Base-by-base conservation (phyloP, 2,113 vertebrate genomes). In the Pseudois nayaur region DNA sequence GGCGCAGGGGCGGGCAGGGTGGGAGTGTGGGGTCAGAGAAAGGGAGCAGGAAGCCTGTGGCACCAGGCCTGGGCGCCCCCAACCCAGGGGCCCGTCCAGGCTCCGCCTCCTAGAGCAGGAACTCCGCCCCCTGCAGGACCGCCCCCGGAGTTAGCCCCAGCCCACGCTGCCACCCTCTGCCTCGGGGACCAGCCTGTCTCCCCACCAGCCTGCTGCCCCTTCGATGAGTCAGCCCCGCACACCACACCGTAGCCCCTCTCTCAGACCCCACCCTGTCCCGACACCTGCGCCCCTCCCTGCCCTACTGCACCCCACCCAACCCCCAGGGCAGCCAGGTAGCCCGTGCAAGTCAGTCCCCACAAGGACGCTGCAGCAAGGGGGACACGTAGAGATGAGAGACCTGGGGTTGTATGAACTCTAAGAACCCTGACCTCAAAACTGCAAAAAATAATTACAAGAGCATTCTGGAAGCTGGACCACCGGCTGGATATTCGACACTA, bases 201-300 rank as follows among this genome's bases (percentile, higher is more conserved):
- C 23, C 23, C 23, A 14, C 5, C 12, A 6, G 3, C 74, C 23
- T 27, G 74, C 36, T 27, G 40, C 5, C n/a, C 40, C 40, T 45
- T 15, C 1, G 0, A 45, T 45, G 48, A 48, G 23, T 25, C 40
- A 43, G 19, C 15, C 27, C 15, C 29, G 15, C 27, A 31, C 29
- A 33, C 29, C 76, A 29, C 15, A 29, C 15, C 4, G 45, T 4
- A 50, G 43, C 29, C 45, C 45, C 4, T 79, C 74, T 40, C 48
- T 50, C 78, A 11, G 19, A 55, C 40, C 5, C 43, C 21, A 33
- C 27, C 8, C 2, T 3, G 0, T 19, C 11, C 71, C 43, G 6
- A 40, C 45, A 25, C 40, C 33, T 12, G 25, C 0, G 1, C 19
- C 82, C 40, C 23, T 13, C 3, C 0, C 67, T 15, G 8, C 33